phyloP scores from a whole-genome alignment of 2,888 invertebrate genomes.

The Patella pellucida region DNA sequence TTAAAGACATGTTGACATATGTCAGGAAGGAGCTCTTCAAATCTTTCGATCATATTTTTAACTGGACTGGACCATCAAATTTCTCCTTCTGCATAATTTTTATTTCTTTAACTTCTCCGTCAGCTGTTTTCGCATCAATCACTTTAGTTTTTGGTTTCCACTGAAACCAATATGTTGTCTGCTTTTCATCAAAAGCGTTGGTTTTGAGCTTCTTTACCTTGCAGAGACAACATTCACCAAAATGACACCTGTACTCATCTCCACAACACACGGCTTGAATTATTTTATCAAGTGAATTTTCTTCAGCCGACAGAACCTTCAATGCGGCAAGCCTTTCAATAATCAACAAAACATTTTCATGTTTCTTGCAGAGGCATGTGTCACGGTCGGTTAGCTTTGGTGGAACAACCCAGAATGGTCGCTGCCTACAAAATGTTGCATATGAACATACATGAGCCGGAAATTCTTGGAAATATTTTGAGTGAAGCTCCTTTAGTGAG shows the following conservation, averaged over 20 bases:
- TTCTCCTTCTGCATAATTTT: slow-evolving; percentile 24
- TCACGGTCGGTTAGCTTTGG: slow-evolving; percentile 36
- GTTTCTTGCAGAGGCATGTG: slow-evolving; percentile 37
- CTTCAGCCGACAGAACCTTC: not conserved
- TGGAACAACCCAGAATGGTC: slow-evolving; percentile 37
- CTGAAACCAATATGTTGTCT: not conserved
- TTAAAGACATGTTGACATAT: slow-evolving; percentile 33
- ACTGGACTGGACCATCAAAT: slow-evolving; percentile 17
- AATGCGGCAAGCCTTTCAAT: slow-evolving; percentile 20
- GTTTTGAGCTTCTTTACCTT: too few relatives aligned
- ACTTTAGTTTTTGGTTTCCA: not conserved
- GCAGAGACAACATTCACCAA: too few relatives aligned
- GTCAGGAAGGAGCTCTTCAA: slow-evolving; percentile 23
- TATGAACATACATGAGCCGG: slow-evolving; percentile 36
- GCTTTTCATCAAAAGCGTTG: not conserved
- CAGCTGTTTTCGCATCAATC: not conserved
- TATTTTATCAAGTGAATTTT: too few relatives aligned
- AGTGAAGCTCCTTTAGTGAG: slow-evolving; percentile 31
- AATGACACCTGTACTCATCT: not conserved
- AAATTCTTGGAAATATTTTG: slow-evolving; percentile 31
- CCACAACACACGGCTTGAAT: not conserved
- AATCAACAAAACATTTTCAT: slow-evolving; percentile 34
- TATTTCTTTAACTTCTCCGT: not conserved
- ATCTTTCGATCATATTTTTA: not conserved
- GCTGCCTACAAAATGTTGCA: slow-evolving; percentile 33